phyloP scores from a whole-genome alignment of 2,888 invertebrate species.

The Graphium colonna region DNA sequence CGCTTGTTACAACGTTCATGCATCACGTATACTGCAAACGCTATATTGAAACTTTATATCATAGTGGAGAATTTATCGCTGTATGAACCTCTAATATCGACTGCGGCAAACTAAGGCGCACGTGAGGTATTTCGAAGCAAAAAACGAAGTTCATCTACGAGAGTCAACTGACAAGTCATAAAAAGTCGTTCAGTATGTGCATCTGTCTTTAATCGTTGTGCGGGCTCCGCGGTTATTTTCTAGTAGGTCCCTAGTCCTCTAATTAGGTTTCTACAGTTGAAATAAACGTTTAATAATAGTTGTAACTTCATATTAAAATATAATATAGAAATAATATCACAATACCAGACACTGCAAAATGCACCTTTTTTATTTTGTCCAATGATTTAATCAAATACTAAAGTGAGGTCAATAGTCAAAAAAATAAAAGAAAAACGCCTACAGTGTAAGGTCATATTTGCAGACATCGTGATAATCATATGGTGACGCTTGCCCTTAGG shows the following conservation, averaged over 20 bases:
- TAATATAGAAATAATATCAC: no score
- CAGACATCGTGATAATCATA: no score
- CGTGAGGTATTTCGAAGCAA: not conserved
- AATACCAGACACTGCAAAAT: no score
- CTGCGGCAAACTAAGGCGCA: not conserved
- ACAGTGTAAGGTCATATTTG: no score
- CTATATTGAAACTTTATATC: slow-evolving; percentile 30
- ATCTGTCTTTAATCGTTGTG: slow-evolving; percentile 13
- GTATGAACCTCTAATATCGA: slow-evolving; percentile 10
- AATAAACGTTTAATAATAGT: slow-evolving; percentile 5
- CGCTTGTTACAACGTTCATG: slow-evolving; percentile 45
- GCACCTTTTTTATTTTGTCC: no score
- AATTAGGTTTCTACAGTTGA: not conserved
- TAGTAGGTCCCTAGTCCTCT: not conserved
- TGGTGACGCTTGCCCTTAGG: no score
- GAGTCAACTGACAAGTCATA: slow-evolving; percentile 4
- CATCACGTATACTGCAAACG: slow-evolving; percentile 33
- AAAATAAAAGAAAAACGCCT: no score
- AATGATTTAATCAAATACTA: no score
- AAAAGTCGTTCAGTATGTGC: not conserved
- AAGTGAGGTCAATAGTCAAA: no score
- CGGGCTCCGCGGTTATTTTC: not conserved
- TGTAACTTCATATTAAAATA: no score
- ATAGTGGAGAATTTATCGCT: slow-evolving; percentile 24
- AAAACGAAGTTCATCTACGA: slow-evolving; percentile 1